Evolutionary conservation across 35 echinoderm and acorn worm species (phyloP), one percentile per base, ranked within the genome.

Genomic region (Apostichopus californicus): DNA sequence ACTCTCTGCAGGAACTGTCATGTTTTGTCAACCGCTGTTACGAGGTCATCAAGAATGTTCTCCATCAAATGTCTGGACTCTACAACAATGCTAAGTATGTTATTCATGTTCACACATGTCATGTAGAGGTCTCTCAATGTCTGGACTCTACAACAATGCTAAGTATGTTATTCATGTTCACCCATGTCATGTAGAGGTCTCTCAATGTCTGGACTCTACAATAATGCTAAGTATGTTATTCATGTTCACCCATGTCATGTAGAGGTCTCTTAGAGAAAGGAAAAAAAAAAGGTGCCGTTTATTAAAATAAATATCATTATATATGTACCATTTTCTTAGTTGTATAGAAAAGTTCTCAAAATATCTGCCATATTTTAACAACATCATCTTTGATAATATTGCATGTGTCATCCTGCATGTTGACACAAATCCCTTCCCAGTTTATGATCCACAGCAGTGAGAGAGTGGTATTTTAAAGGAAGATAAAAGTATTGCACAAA

Each of bases 81-180:
- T 99, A 96, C 95, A 95, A 98, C 91, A 98, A 93, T 94, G 79
- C 91, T 26, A 96, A 96, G 97, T 96, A 93, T 90, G 94, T 90
- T 34, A 15, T 81, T 24, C 34, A 24, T 8, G 8, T 78, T 8
- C 17, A 8, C 20, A 0, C 17, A 78, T 46, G 5, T 21, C 5
- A 11, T 78, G n/a, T 25, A 25, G 25, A 25, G 25, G 25, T 25
- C 25, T 8, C 7, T 8, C 14, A 23, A 34, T 78, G 28, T 78
- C n/a, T 20, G 77, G 77, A 23, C 77, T 78, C 77, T 7, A 78
- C n/a, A 34, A 23, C 77, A 9, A 20, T 78, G 77, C 7, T 8
- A 23, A 9, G 77, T 78, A 34, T 20, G 57, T 59, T 59, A 59
- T 6, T 59, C 57, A 59, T 59, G 6, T 59, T 59, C 6, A 59